These are phyloP conservation scores for Coptodon bakossiorum DNA, from an alignment of 2,113 vertebrate genomes.

Conservation along the genomic window DNA sequence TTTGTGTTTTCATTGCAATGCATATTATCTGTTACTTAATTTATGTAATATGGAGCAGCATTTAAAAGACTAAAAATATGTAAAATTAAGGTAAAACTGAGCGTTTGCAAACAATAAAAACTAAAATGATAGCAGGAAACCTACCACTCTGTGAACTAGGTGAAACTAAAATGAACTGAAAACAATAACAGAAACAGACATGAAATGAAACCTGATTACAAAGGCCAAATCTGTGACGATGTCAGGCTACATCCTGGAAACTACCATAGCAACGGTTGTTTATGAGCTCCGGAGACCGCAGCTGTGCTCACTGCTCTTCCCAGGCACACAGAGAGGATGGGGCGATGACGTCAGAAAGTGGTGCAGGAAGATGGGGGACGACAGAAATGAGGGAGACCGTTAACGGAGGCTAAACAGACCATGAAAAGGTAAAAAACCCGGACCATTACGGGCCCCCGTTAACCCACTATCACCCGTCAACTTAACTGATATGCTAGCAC, in stretches of 20 bases:
- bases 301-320: neutral
- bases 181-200: neutral
- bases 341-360: conserved; percentile 52
- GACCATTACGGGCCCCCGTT: neutral
- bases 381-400: neutral
- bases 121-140: neutral
- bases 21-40: neutral
- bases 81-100: neutral
- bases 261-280: neutral
- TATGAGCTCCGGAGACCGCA: neutral
- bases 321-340: neutral
- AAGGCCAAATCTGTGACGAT: neutral
- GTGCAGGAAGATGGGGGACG: conserved; percentile 36
- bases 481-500: neutral
- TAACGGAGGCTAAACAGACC: neutral
- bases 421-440: conserved; percentile 12
- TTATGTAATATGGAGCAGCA: neutral
- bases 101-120: neutral
- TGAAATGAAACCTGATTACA: neutral
- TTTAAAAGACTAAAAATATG: neutral
- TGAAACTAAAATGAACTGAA: neutral
- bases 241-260: neutral
- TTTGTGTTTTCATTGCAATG: neutral
- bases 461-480: accelerated
- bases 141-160: neutral